A percentile compares a stretch with the other conserved stretches of the same genome.
phyloP scores from a whole-genome alignment of 2,888 invertebrate species.

The Neoaliturus tenellus region DNA sequence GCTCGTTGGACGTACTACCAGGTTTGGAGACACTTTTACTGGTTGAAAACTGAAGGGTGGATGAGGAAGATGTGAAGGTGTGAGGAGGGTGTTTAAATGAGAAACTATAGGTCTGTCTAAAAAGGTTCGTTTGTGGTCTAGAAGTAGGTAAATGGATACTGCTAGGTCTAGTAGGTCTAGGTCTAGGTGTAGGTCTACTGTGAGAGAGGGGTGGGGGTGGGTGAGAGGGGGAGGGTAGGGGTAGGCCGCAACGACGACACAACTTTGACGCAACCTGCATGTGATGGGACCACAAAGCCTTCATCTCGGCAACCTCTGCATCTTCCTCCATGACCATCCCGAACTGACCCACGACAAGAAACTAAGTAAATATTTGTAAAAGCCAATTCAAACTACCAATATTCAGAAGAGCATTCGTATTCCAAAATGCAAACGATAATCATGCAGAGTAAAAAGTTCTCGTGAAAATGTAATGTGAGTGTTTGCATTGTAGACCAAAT shows the following conservation, averaged over 20 bases:
- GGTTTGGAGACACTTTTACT: not conserved
- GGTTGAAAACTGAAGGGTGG: not conserved
- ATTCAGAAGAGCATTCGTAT: conserved; percentile 10
- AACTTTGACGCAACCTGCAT: conserved; percentile 64
- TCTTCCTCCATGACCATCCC: conserved; percentile 64
- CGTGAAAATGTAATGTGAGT: conserved; percentile 4
- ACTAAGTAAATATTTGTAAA: conserved; percentile 2
- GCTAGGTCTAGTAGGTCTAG: not conserved
- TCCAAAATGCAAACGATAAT: conserved; percentile 42
- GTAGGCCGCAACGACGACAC: conserved; percentile 65
- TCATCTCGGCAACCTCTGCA: conserved; percentile 67
- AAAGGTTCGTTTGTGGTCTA: not conserved
- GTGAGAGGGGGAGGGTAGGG: conserved; percentile 52
- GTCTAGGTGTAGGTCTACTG: not conserved
- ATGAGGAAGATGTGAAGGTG: not conserved
- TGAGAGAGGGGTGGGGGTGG: conserved; percentile 33
- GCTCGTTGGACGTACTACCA: not conserved
- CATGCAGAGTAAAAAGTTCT: conserved; percentile 36
- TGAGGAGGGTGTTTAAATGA: not conserved
- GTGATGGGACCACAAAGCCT: conserved; percentile 68
- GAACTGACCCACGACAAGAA: conserved; percentile 17
- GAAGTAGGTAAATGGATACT: not conserved
- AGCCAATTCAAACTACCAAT: conserved; percentile 1
- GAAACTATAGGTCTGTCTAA: not conserved
- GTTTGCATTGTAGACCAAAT: not conserved